Base-by-base conservation (phyloP, 2,888 invertebrate species). In the Cheilosia variabilis region DNA sequence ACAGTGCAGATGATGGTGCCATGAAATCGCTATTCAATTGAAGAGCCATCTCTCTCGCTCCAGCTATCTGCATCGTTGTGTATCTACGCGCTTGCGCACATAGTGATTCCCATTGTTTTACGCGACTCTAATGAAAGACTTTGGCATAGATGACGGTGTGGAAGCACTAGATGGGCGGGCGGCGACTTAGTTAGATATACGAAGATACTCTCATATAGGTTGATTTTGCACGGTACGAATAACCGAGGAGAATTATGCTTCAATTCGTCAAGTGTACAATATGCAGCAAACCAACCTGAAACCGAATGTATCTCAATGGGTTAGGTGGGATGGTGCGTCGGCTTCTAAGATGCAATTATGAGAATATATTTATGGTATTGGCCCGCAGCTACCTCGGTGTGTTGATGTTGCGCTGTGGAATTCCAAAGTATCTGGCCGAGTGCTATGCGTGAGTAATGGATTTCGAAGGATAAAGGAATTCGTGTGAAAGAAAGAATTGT, bases 321-420 rank as follows among this genome's bases (percentile, higher is more conserved):
- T 79, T 79, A 71, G 45, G 55, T 60, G 77, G 57, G 60, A 41
- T 43, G 57, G 27, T 53, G 41, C 4, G 73, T n/a, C 22, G 77
- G 31, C 43, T 73, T 68, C 68, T 73, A 60, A 84, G 79, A 84
- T 72, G 80, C 84, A 79, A 84, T 84, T 79, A 84, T 75, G 80
- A 66, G 65, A 79, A 60, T 50, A 66, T 76, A 84, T 80, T 80
- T 84, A 84, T 84, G 75, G 66, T 60, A 71, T 75, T 79, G 66
- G 80, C 84, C 84, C 60, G 52, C n/a, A 66, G 84, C 69, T 65
- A 80, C 63, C 55, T 53, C 62, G 17, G 65, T 57, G 72, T 41
- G 52, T 17, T 62, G 69, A 34, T 66, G 73, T n/a, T 47, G 68
- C 47, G 62, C 47, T 10, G 7, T 52, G 63, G 76, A 73, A 78